Conservation (phyloP, 2,113 vertebrate genomes). For the Coracopsis vasa region DNA sequence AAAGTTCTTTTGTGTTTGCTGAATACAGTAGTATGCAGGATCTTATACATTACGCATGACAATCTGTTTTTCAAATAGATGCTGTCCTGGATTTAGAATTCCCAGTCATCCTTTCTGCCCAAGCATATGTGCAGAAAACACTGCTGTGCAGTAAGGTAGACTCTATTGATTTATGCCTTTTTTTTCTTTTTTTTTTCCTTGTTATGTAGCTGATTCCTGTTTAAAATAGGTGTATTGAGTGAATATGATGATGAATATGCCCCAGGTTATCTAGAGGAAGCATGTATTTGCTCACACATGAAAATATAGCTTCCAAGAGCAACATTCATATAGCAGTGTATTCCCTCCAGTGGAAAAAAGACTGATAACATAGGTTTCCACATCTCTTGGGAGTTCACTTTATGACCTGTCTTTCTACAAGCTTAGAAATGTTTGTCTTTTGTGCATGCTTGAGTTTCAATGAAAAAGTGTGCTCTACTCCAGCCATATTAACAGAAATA, state of each 20-base stretch:
- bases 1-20: background rate
- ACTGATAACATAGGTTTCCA: background rate
- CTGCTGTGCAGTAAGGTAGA: background rate
- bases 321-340: background rate
- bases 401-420: conserved; percentile 43
- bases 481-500: conserved; percentile 54
- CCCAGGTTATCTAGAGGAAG: background rate
- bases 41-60: background rate
- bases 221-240: background rate
- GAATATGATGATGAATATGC: background rate
- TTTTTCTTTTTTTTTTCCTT: background rate
- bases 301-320: background rate
- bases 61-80: background rate
- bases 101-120: background rate
- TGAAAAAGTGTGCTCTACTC: conserved; percentile 51
- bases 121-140: background rate
- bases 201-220: background rate
- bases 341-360: background rate
- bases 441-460: conserved; percentile 34
- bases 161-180: background rate
- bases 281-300: background rate
- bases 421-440: conserved; percentile 17
- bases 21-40: background rate
- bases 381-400: background rate
- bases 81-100: background rate